Evolutionary conservation across 2,888 invertebrate genomes (phyloP).

Genomic region (Synergus japonicus): DNA sequence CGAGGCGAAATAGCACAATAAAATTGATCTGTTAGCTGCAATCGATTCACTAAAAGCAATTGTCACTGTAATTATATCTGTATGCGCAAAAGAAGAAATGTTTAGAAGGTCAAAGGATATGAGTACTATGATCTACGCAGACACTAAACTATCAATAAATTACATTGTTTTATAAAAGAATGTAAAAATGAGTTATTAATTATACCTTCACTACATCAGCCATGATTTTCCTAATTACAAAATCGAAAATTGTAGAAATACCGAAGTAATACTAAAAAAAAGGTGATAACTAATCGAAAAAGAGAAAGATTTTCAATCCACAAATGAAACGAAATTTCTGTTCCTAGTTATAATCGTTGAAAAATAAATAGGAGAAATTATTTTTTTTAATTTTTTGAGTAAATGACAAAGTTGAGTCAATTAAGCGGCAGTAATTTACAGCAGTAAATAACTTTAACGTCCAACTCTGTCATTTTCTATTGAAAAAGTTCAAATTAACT

Average conservation of each 20-base stretch:
- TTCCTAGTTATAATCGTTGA: neutral
- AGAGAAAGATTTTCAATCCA: no score
- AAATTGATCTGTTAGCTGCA: neutral
- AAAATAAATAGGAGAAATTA: neutral
- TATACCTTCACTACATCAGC: neutral
- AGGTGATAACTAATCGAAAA: no score
- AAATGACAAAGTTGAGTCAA: neutral
- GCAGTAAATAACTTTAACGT: neutral
- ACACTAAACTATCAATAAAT: constrained; percentile 71
- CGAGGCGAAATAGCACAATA: constrained; percentile 18
- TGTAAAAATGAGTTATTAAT: constrained; percentile 55
- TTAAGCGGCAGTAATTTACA: constrained; percentile 3
- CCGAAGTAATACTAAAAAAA: no score
- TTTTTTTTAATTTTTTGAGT: neutral
- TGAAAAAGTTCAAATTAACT: constrained; percentile 30
- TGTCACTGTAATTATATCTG: constrained; percentile 32
- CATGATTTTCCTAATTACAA: neutral
- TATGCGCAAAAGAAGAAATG: constrained; percentile 47
- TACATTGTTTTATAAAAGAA: constrained; percentile 73
- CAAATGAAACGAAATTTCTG: no score
- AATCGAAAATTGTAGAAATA: neutral
- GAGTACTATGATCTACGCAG: constrained; percentile 71
- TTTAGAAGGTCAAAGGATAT: constrained; percentile 59
- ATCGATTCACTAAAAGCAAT: constrained; percentile 9
- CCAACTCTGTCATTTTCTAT: constrained; percentile 15